phyloP scores from a whole-genome alignment of 2,113 vertebrate genomes.

The Tetraodon nigroviridis region DNA sequence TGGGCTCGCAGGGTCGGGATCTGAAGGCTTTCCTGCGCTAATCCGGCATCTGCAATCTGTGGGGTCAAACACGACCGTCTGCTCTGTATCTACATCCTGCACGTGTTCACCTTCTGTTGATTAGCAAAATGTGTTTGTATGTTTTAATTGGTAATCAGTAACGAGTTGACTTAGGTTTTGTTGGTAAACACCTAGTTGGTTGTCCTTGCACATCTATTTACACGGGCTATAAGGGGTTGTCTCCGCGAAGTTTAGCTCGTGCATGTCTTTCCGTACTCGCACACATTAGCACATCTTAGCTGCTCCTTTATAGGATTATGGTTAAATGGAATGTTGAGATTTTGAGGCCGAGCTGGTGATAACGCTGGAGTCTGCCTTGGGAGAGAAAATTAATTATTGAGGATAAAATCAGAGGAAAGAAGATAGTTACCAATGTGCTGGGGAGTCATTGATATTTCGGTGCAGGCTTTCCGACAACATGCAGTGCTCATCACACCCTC shows the following conservation, averaged over 20 bases:
- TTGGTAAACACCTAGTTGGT: background rate
- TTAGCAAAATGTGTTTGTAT: background rate
- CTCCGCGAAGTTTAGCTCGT: constrained; percentile 31
- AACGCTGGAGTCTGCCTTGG: constrained; percentile 56
- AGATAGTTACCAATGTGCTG: constrained; percentile 63
- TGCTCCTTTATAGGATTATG: constrained; percentile 66
- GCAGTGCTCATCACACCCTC: constrained; percentile 50
- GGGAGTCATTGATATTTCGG: constrained; percentile 70
- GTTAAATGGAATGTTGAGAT: constrained; percentile 70
- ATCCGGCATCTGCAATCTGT: constrained; percentile 23
- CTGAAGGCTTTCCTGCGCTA: constrained; percentile 27
- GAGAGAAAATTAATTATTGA: constrained; percentile 70
- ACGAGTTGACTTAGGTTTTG: background rate
- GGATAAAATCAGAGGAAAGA: constrained; percentile 67
- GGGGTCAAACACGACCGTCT: background rate
- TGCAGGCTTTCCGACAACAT: constrained; percentile 53
- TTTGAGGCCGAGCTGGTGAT: constrained; percentile 50
- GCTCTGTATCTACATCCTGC: background rate
- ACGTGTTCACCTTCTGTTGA: background rate
- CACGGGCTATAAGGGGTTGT: constrained; percentile 25
- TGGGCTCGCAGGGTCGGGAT: constrained; percentile 19
- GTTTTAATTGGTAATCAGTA: constrained; percentile 4
- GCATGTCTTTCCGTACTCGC: constrained; percentile 7
- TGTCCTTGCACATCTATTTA: constrained; percentile 14
- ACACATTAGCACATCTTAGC: constrained; percentile 63